Percentiles rank a stretch among this genome's conserved stretches.
These are phyloP conservation scores for Chrosomus eos DNA, from an alignment of 2,797 vertebrate genomes.

Conservation along the genomic window DNA sequence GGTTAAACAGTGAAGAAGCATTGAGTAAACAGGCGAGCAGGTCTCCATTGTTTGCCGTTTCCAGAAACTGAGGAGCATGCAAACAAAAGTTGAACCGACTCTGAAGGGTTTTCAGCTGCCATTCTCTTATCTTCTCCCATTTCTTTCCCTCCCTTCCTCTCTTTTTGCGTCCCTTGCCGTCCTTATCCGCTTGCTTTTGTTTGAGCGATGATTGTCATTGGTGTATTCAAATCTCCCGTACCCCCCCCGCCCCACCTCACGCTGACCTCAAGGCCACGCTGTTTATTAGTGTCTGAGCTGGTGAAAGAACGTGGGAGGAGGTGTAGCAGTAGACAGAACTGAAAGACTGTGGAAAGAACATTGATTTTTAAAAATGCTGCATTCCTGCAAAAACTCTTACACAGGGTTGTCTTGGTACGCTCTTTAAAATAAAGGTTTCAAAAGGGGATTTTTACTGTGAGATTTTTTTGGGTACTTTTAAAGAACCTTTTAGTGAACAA, in stretches of 20 bases:
- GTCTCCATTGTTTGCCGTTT: background rate
- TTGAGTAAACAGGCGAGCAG: background rate
- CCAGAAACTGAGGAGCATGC: background rate
- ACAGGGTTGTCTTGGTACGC: background rate
- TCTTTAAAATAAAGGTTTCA: background rate
- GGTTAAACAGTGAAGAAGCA: conserved; percentile 12
- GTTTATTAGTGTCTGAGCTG: conserved; percentile 69
- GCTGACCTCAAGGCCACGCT: conserved; percentile 69
- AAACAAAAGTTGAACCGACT: conserved; percentile 14
- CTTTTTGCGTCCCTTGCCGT: conserved; percentile 62
- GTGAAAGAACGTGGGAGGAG: conserved; percentile 34
- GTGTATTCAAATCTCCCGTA: conserved; percentile 65
- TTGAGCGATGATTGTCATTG: conserved; percentile 67
- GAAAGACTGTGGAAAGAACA: conserved; percentile 20
- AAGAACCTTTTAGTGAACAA: background rate
- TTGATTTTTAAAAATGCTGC: background rate
- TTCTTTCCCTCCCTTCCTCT: conserved; percentile 62
- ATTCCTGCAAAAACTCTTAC: background rate
- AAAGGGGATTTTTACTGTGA: background rate
- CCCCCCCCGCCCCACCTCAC: conserved; percentile 29
- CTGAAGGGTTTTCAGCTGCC: conserved; percentile 25
- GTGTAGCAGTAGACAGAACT: conserved; percentile 34
- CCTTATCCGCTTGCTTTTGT: conserved; percentile 72
- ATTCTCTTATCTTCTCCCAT: conserved; percentile 12
- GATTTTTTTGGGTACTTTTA: background rate